Evolutionary conservation across 2,797 vertebrate genomes (phyloP), one percentile per base, ranked within the genome.

Genomic region (Brachyrhaphis roseni): DNA sequence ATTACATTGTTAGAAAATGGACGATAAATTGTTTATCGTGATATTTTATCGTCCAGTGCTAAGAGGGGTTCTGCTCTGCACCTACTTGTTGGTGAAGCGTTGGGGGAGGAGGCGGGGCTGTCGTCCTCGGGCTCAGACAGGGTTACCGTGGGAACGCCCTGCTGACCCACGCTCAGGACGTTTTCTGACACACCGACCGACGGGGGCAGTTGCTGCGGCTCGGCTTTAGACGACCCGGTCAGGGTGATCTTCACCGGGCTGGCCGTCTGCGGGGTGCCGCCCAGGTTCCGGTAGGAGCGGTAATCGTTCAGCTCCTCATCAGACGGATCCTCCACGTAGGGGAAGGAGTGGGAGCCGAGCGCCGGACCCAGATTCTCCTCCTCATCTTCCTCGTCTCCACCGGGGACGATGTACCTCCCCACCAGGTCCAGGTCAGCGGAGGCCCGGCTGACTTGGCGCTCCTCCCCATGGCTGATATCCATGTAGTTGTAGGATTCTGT

Each of bases 81-180:
- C 96, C 91, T 96, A 94, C 97, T 97, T 89, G 97, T 98, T 79
- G 97, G 98, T 0, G 98, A 98, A 78, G 97, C 96, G 0, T 97
- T 98, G 81, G 93, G 94, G 70, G 97, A 94, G 13, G 98, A 99
- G 0, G 96, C 96, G 0, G 97, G 97, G 88, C 98, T 99, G 82
- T 99, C 97, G n/a, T 99, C 98, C 92, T 99, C 98, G 0, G 98
- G 98, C 92, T 99, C 98, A 0, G 98, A 99, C 62, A 99, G 96
- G 0, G 95, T 99, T 87, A 99, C 97, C 0, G 92, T 98, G 7
- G 98, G 98, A 74, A 99, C 97, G n/a, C 95, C 97, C 85, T 98
- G 97, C 4, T 93, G 93, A 78, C 97, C 97, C 11, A 96, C 96
- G 78, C 98, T 99, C 79, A 98, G 96, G 78, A 97, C 93, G 0